These are phyloP conservation scores for Cyclargus thomasi DNA, from an alignment of 1,140 invertebrate genomes.

Conservation along the genomic window DNA sequence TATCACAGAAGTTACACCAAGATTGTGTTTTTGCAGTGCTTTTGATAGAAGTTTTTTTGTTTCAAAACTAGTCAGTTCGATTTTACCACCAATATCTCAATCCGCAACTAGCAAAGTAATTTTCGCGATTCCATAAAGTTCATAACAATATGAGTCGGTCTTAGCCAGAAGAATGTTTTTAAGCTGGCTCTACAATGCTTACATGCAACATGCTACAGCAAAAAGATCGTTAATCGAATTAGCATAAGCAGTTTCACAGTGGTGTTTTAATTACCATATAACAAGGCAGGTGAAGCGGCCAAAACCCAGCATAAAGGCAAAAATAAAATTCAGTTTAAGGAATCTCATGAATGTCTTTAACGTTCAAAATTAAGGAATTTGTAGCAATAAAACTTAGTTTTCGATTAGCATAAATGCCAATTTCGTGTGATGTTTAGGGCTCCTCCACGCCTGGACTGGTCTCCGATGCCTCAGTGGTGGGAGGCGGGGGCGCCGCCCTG, in stretches of 20 bases:
- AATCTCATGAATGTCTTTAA: background rate
- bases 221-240: background rate
- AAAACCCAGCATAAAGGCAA: background rate
- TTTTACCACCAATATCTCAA: too few relatives aligned
- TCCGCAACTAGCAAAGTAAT: too few relatives aligned
- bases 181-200: background rate
- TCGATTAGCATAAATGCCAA: background rate
- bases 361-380: background rate
- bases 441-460: conserved; percentile 66
- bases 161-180: background rate
- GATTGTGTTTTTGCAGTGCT: too few relatives aligned
- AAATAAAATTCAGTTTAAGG: background rate
- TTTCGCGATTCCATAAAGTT: too few relatives aligned
- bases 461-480: conserved; percentile 67
- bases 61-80: too few relatives aligned
- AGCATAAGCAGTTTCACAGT: background rate
- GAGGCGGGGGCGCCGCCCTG: conserved; percentile 79
- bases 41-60: too few relatives aligned
- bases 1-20: too few relatives aligned
- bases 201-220: background rate
- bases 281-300: background rate
- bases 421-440: conserved; percentile 44
- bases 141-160: too few relatives aligned
- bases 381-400: background rate
- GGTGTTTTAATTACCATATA: background rate